phyloP scores from a whole-genome alignment of 2,797 vertebrate species.

The Novumbra hubbsi region DNA sequence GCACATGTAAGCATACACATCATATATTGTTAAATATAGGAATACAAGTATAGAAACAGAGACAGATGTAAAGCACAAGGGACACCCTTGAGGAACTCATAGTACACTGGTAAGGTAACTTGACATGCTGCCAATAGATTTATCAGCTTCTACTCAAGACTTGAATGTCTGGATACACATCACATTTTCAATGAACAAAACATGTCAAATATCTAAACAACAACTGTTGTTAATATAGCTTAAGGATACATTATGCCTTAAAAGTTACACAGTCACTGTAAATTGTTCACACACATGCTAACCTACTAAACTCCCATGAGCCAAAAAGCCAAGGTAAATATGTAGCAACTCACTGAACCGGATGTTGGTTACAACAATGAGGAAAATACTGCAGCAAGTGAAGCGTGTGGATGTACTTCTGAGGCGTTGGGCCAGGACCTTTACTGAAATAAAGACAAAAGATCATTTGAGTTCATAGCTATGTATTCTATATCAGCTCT shows the following conservation, averaged over 20 bases:
- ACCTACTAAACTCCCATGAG: conserved; percentile 35
- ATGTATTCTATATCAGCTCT: not conserved
- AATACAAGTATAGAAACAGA: conserved; percentile 13
- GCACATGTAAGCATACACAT: not conserved
- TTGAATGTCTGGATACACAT: conserved; percentile 31
- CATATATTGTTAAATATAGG: not conserved
- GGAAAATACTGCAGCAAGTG: conserved; percentile 1
- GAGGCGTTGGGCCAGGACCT: not conserved
- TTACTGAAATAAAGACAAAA: not conserved
- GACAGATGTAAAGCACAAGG: conserved; percentile 24
- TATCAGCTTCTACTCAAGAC: conserved; percentile 41
- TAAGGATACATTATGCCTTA: conserved; percentile 71
- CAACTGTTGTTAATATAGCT: conserved; percentile 61
- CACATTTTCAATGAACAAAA: conserved; percentile 39
- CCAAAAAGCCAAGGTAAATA: conserved; percentile 14
- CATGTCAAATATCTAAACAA: conserved; percentile 53
- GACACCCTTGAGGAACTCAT: conserved; percentile 21
- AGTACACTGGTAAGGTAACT: not conserved
- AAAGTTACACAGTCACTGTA: conserved; percentile 62
- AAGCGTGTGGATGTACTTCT: not conserved
- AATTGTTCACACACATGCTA: conserved; percentile 53
- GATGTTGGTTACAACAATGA: not conserved
- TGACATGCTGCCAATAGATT: conserved; percentile 33
- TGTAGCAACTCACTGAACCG: conserved; percentile 4
- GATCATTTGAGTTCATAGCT: not conserved